Conservation (phyloP, 2,797 vertebrate genomes). For the Centroberyx gerrardi region DNA sequence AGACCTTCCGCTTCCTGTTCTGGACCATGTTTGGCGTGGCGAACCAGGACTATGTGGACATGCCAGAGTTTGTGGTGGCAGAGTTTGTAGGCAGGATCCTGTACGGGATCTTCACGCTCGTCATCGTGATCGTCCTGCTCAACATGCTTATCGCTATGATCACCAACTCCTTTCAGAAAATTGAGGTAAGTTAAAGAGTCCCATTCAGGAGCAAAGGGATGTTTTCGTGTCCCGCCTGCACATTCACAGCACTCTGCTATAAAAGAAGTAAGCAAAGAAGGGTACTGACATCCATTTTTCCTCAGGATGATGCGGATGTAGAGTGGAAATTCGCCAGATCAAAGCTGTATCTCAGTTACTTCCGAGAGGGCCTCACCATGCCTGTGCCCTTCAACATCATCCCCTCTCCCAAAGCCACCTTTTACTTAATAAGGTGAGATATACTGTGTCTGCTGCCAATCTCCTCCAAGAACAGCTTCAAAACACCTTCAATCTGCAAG, state of each 20-base stretch:
- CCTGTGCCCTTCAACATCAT: constrained; percentile 94
- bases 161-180: constrained; percentile 96
- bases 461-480: not conserved
- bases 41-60: constrained; percentile 90
- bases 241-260: not conserved
- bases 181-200: constrained; percentile 84
- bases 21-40: constrained; percentile 95
- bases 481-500: not conserved
- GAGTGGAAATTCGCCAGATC: constrained; percentile 95
- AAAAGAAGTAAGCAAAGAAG: not conserved
- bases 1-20: constrained; percentile 93
- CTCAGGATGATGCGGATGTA: constrained; percentile 92
- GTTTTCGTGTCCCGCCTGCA: not conserved
- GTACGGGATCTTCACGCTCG: constrained; percentile 92
- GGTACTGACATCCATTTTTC: not conserved
- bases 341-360: constrained; percentile 93
- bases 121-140: constrained; percentile 94
- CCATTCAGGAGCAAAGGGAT: not conserved
- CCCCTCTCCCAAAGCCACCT: constrained; percentile 90
- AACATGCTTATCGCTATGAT: constrained; percentile 97
- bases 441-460: not conserved
- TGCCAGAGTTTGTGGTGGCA: constrained; percentile 88
- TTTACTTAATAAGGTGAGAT: constrained; percentile 88
- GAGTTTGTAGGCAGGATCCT: constrained; percentile 90
- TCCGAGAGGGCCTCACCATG: constrained; percentile 92